Base-by-base conservation (phyloP, 2,113 vertebrate genomes). In the Lamprotornis superbus region DNA sequence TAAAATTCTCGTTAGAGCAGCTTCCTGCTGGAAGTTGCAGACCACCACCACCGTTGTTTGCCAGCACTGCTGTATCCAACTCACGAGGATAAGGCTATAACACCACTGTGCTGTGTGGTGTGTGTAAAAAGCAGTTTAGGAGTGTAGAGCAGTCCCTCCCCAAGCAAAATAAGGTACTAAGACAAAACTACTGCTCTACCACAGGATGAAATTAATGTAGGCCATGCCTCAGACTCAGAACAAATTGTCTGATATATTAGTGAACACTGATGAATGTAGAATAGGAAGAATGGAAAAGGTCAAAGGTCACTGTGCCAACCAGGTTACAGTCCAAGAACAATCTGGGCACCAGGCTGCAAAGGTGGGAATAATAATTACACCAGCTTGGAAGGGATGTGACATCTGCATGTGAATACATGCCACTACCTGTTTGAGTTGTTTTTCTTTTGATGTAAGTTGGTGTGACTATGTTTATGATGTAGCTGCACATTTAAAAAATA, bases 41-140 rank as follows among this genome's bases (percentile, higher is more conserved):
- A 1, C 30, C 12, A n/a, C 8, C 1, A 1, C 10, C 23, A 31
- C 30, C 0, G 0, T 5, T 42, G 50, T 27, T 40, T 21, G 10
- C 63, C 68, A 67, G 61, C 0, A 0, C 31, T 83, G 19, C 71
- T 4, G 0, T 56, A n/a, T 61, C 68, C 61, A 40, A 1, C 46
- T 46, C 0, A 0, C 3, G 33, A 15, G 24, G 75, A 17, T 49
- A 15, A 69, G 46, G 50, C 78, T 73, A 27, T 11, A 35, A 65
- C 35, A 23, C 9, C 11, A 1, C 24, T 30, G 9, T 35, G 39
- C 50, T n/a, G 5, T 23, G 12, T 59, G 2, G 25, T 10, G 44
- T 21, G 4, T 46, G 4, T 15, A 24, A 30, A 22, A 16, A 15
- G 11, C 35, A 52, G 15, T 63, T 47, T 15, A 56, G 70, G 27